Conservation (phyloP, 2,888 invertebrate genomes). For the Barypeithes pellucidus region DNA sequence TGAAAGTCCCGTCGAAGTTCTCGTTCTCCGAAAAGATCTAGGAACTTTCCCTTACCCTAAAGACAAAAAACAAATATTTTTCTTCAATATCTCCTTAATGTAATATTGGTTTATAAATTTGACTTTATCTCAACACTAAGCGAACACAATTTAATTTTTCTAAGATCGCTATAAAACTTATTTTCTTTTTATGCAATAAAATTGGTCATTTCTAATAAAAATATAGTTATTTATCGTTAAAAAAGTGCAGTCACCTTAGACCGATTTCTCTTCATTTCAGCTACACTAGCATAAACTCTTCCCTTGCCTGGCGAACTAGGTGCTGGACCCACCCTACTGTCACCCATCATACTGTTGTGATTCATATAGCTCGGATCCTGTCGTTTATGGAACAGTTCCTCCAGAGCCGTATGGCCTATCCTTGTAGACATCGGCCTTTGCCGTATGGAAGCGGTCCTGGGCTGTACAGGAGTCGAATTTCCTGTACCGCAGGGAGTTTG, state of each 20-base stretch:
- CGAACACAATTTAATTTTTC: too few relatives aligned
- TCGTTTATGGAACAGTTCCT: slow-evolving; percentile 89
- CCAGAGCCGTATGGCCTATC: slow-evolving; percentile 92
- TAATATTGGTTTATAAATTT: too few relatives aligned
- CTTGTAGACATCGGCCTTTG: slow-evolving; percentile 90
- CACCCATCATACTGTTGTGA: slow-evolving; percentile 4
- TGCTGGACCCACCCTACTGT: slow-evolving; percentile 34
- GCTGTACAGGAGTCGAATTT: slow-evolving; percentile 77
- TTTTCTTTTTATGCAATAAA: too few relatives aligned
- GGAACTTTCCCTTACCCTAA: slow-evolving; percentile 67
- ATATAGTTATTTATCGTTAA: too few relatives aligned
- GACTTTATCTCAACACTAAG: too few relatives aligned
- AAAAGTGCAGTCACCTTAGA: slow-evolving; percentile 74
- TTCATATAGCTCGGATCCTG: slow-evolving; percentile 66
- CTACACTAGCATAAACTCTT: slow-evolving; percentile 92
- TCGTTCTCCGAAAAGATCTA: slow-evolving; percentile 66
- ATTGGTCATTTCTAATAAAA: too few relatives aligned
- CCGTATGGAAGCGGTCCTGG: slow-evolving; percentile 92
- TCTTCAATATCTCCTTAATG: too few relatives aligned
- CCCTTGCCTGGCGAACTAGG: slow-evolving; percentile 72
- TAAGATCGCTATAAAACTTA: too few relatives aligned
- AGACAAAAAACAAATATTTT: slow-evolving; percentile 15
- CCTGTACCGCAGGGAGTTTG: slow-evolving; percentile 70
- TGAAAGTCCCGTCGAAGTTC: slow-evolving; percentile 88
- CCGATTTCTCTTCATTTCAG: slow-evolving; percentile 93